These are phyloP conservation scores for Diadromus collaris DNA, from an alignment of 2,888 invertebrate species.

Conservation along the genomic window DNA sequence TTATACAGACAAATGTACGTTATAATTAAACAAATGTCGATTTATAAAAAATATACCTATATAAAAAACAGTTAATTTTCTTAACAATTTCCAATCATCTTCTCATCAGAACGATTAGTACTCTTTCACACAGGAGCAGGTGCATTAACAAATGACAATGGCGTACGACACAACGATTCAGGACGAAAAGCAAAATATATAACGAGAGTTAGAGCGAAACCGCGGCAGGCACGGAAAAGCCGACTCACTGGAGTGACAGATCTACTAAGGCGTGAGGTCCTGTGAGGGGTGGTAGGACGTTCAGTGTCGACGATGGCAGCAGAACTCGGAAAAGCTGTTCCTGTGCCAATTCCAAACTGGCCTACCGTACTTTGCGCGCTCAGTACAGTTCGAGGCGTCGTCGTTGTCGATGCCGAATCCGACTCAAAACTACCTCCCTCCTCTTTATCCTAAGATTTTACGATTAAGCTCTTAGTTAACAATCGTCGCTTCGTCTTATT, in stretches of 20 bases:
- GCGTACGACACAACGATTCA: conserved; percentile 31
- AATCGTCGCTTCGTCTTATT: background rate
- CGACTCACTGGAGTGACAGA: conserved; percentile 81
- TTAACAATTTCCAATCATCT: conserved; percentile 25
- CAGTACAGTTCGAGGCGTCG: conserved; percentile 87
- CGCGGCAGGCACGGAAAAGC: conserved; percentile 60
- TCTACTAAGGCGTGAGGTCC: conserved; percentile 80
- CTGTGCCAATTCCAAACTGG: conserved; percentile 73
- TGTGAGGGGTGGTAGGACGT: conserved; percentile 82
- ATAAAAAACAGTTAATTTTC: background rate
- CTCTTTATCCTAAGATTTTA: conserved; percentile 80
- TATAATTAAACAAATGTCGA: background rate
- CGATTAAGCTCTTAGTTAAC: conserved; percentile 48
- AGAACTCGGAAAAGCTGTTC: conserved; percentile 78
- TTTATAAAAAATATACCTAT: too few relatives aligned
- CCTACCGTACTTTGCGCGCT: conserved; percentile 80
- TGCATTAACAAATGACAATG: conserved; percentile 45
- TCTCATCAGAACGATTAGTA: conserved; percentile 19
- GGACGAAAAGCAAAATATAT: conserved; percentile 17
- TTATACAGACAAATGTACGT: background rate
- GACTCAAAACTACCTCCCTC: conserved; percentile 87
- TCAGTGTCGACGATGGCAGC: conserved; percentile 83
- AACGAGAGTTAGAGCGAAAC: conserved; percentile 54
- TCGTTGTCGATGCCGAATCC: conserved; percentile 88
- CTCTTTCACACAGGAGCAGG: background rate